Conservation (phyloP, 2,888 invertebrate species). For the Eudasyphora cyanicolor region DNA sequence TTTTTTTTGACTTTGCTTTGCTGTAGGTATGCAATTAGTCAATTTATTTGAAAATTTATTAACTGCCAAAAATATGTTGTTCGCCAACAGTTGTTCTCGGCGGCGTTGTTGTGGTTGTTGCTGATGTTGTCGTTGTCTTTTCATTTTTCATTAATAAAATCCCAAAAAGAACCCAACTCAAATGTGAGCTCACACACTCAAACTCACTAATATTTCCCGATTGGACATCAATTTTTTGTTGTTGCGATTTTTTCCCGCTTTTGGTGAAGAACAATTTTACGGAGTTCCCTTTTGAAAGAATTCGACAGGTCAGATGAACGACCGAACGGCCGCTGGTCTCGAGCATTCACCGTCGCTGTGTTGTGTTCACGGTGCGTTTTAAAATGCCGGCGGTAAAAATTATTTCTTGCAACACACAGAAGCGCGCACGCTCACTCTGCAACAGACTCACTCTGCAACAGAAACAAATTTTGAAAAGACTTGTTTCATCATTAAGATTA, state of each 20-base stretch:
- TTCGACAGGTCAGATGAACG: too few species aligned
- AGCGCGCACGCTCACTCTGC: constrained; percentile 40
- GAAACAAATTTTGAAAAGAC: too few species aligned
- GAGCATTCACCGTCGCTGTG: constrained; percentile 4
- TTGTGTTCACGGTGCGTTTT: background rate
- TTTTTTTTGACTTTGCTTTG: constrained; percentile 55
- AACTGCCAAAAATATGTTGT: constrained; percentile 72
- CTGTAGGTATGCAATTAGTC: constrained; percentile 77
- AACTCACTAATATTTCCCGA: background rate
- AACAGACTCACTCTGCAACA: background rate
- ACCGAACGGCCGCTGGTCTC: constrained; percentile 21
- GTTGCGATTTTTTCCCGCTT: background rate
- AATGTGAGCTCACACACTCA: background rate
- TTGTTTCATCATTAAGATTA: too few species aligned
- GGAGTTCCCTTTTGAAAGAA: background rate
- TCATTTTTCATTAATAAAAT: constrained; percentile 23
- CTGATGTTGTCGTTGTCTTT: constrained; percentile 25
- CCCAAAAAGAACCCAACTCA: background rate
- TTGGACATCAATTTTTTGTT: constrained; percentile 6
- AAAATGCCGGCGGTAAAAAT: constrained; percentile 77
- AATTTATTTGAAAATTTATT: constrained; percentile 77
- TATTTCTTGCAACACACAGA: constrained; percentile 56
- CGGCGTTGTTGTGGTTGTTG: too few species aligned
- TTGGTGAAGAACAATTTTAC: too few species aligned
- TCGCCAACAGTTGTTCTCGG: constrained; percentile 62